Evolutionary conservation across 2,113 vertebrate genomes (phyloP).

Genomic region (Oreochromis tanganicae): DNA sequence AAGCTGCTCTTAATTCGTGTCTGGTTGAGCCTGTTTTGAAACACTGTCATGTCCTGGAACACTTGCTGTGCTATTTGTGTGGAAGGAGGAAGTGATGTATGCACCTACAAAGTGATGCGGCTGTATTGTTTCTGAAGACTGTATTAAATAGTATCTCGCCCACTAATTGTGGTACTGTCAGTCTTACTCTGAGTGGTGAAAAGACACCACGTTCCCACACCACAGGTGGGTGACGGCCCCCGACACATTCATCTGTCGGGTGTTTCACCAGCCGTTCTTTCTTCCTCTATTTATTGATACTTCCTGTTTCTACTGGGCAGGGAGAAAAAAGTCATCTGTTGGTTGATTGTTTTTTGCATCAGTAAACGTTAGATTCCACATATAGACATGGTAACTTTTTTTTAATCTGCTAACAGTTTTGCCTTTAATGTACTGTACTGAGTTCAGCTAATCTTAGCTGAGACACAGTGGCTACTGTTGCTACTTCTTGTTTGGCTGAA

Average conservation of each 20-base stretch:
- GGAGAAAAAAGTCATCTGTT: background rate
- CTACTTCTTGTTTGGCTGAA: background rate
- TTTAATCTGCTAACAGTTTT: background rate
- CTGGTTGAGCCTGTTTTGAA: background rate
- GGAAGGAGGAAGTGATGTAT: background rate
- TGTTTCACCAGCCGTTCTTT: slow-evolving; percentile 29
- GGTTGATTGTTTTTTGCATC: background rate
- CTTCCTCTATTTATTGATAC: slow-evolving; percentile 60
- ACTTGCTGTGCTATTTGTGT: background rate
- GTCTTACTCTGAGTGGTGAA: background rate
- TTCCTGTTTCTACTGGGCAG: slow-evolving; percentile 56
- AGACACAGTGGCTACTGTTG: background rate
- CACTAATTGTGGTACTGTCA: background rate
- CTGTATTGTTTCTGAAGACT: background rate
- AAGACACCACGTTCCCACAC: background rate
- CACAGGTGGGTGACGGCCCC: background rate
- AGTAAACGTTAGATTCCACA: background rate
- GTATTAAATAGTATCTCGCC: background rate
- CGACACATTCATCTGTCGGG: slow-evolving; percentile 6
- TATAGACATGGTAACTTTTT: background rate
- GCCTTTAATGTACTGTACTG: background rate
- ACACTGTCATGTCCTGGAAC: background rate
- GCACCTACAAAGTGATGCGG: background rate
- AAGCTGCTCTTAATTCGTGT: background rate
- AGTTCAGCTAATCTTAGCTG: background rate